Percentiles rank a stretch among this genome's conserved stretches.
These are phyloP conservation scores for Cyprinodon tularosa DNA, from an alignment of 2,113 vertebrate genomes.

Conservation along the genomic window DNA sequence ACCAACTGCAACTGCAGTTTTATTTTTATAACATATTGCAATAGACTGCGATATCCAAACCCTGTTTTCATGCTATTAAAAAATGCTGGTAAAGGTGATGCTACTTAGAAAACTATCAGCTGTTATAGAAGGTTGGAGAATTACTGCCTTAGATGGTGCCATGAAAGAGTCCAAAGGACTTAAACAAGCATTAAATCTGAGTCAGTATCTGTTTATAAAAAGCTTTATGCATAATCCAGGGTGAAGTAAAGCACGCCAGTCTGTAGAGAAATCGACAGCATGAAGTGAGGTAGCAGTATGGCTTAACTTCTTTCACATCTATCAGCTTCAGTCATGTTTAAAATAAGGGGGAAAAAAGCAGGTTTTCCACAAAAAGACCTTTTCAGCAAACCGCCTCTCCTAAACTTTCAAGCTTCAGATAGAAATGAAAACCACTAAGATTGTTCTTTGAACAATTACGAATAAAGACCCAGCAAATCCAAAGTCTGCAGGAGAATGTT, in stretches of 20 bases:
- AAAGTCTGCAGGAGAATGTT: slow-evolving; percentile 49
- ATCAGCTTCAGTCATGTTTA: slow-evolving; percentile 16
- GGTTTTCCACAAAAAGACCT: neutral
- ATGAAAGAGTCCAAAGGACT: neutral
- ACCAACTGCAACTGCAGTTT: neutral
- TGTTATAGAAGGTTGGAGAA: neutral
- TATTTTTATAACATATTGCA: neutral
- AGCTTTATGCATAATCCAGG: neutral
- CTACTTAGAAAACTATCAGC: neutral
- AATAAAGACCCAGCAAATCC: neutral
- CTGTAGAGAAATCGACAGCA: neutral
- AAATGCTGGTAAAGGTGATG: neutral
- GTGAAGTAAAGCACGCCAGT: neutral
- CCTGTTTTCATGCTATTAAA: neutral
- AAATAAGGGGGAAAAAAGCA: slow-evolving; percentile 1
- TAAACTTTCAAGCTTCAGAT: neutral
- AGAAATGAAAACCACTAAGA: neutral
- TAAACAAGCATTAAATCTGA: neutral
- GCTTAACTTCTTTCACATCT: slow-evolving; percentile 29
- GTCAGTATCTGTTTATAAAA: neutral
- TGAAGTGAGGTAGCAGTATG: slow-evolving; percentile 13
- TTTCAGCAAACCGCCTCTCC: neutral
- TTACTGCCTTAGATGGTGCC: neutral
- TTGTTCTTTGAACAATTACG: neutral
- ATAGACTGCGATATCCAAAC: neutral